These are phyloP conservation scores for Idaea aversata DNA, from an alignment of 2,888 invertebrate genomes.

Conservation along the genomic window DNA sequence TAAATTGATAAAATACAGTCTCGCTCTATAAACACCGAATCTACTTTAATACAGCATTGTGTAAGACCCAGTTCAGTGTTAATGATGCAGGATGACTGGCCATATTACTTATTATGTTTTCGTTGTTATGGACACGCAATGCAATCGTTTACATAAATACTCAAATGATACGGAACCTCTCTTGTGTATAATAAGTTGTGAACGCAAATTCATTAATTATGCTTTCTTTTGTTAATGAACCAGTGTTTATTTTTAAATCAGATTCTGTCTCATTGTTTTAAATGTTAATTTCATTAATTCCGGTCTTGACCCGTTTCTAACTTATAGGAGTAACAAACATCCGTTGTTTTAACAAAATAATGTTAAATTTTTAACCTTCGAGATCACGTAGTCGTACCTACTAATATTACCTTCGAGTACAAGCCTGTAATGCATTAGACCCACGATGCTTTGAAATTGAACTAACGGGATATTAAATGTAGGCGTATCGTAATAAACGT, in stretches of 20 bases:
- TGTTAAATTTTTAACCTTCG: not conserved
- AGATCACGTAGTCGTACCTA: not conserved
- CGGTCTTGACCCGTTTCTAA: not conserved
- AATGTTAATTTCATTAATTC: constrained; percentile 2
- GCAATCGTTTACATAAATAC: constrained; percentile 2
- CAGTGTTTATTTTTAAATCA: constrained; percentile 7
- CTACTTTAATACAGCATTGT: not conserved
- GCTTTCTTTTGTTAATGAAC: constrained; percentile 14
- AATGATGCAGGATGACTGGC: not conserved
- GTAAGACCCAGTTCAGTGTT: not conserved
- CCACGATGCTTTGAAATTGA: not conserved
- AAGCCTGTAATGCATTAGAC: not conserved
- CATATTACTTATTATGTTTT: not conserved
- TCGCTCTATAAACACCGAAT: not conserved
- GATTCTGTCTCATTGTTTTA: not conserved
- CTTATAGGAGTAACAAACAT: not conserved
- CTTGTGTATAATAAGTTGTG: constrained; percentile 11
- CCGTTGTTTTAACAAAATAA: not conserved
- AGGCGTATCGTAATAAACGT: not conserved
- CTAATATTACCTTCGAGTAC: not conserved
- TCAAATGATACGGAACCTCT: constrained; percentile 10
- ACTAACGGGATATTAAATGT: constrained; percentile 1
- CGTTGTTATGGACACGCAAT: not conserved
- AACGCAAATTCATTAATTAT: constrained; percentile 18
- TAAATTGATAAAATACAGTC: not conserved